Evolutionary conservation across 2,113 vertebrate genomes (phyloP), one percentile per base, ranked within the genome.

Genomic region (Castor canadensis): DNA sequence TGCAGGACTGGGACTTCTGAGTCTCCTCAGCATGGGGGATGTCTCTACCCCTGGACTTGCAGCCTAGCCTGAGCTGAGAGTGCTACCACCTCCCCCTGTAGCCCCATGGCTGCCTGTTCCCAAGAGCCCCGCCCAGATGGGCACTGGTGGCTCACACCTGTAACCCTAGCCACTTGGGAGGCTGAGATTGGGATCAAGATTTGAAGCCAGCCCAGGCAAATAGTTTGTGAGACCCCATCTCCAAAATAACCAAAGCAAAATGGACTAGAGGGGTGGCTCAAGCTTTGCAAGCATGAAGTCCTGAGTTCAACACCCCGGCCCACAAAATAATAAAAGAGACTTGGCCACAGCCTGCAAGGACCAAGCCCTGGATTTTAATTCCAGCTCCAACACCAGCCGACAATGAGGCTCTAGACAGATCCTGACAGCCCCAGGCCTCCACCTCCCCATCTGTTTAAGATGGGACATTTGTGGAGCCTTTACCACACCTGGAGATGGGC

Each of bases 1-100:
- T 8, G 24, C 7, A 26, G 54, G 58, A 32, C 71, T 8, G 40
- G 58, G 79, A 4, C 77, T 76, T 71, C 52, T 13, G 20, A 40
- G 32, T 15, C 40, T 20, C 69, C 49, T 35, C 28, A 2, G 19
- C 3, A 0, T 43, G 6, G 0, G 45, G 32, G 35, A 2, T 40
- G 11, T 56, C 71, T 43, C 17, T 58, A n/a, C 26, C 49, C 60
- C 49, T 9, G 13, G 19, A 38, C 32, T 2, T 38, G 26, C 52
- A 13, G 76, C 38, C 76, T 47, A 69, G 38, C 54, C 19, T 4
- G 0, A 49, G 38, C 92, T 79, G 56, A 28, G 16, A 71, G 35
- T 15, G 1, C 89, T 64, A 64, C 40, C 35, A 15, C n/a, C 24
- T 24, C 22, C 15, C 20, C 72, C 28, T 22, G 54, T 62, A 17